Percentiles rank a stretch among this genome's conserved stretches.
Conservation (phyloP, 2,888 invertebrate species). For the Trachelus tabidus region DNA sequence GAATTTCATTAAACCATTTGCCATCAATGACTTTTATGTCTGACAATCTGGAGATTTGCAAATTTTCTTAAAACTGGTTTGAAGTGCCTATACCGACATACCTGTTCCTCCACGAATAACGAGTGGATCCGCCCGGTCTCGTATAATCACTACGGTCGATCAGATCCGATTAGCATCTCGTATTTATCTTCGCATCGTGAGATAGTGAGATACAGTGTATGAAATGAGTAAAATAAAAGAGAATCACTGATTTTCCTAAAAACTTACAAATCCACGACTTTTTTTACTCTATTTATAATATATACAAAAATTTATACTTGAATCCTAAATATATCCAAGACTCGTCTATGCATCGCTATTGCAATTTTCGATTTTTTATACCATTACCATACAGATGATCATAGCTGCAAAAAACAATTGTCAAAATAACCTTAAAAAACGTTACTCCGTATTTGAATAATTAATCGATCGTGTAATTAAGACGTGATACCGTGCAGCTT, state of each 20-base stretch:
- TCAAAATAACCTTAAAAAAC: not conserved
- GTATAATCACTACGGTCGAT: not conserved
- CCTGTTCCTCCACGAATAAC: not conserved
- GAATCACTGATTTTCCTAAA: not conserved
- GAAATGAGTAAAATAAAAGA: not conserved
- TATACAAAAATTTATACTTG: not conserved
- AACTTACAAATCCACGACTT: not conserved
- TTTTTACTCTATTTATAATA: not conserved
- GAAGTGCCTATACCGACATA: not conserved
- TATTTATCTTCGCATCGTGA: not conserved
- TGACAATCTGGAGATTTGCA: not conserved
- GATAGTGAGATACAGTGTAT: not conserved
- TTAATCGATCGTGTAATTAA: not conserved
- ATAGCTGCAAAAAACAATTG: not conserved
- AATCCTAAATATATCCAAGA: not conserved
- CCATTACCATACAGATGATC: not conserved
- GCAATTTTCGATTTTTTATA: not conserved
- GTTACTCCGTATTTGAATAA: not conserved
- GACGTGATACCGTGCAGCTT: not conserved
- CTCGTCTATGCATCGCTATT: not conserved
- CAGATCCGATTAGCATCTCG: not conserved
- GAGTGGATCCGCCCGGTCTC: not conserved
- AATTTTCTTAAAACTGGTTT: constrained; percentile 1
- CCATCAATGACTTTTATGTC: constrained; percentile 5
- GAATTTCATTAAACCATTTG: constrained; percentile 3